Evolutionary conservation across 2,888 invertebrate genomes (phyloP).

Genomic region (Megastigmus dorsalis): DNA sequence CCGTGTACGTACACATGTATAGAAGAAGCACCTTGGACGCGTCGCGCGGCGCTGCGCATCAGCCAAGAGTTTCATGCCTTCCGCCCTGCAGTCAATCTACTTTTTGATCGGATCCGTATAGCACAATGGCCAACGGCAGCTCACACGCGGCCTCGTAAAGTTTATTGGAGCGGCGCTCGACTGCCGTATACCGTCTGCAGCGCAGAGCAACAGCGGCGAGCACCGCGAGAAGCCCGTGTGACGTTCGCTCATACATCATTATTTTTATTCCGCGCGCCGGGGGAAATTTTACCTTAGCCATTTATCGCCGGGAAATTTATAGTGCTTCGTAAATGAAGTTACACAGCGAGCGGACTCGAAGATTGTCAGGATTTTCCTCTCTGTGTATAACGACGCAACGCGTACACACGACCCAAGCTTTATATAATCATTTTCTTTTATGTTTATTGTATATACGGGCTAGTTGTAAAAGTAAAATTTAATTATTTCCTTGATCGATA

Average conservation of each 20-base stretch:
- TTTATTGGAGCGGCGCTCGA: constrained; percentile 24
- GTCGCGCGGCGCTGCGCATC: neutral
- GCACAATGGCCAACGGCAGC: too few relatives aligned
- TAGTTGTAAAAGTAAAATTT: constrained; percentile 39
- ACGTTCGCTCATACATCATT: too few relatives aligned
- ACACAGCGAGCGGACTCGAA: neutral
- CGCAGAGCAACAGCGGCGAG: too few relatives aligned
- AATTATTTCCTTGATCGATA: constrained; percentile 23
- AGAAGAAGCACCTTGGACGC: neutral
- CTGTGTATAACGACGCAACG: too few relatives aligned
- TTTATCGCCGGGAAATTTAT: constrained; percentile 49
- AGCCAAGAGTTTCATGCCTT: too few relatives aligned
- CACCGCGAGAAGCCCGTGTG: too few relatives aligned
- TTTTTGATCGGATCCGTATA: constrained; percentile 35
- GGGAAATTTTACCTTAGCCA: constrained; percentile 42
- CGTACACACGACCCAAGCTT: neutral
- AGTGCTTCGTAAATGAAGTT: constrained; percentile 35
- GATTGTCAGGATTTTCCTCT: constrained; percentile 28
- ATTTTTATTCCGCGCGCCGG: constrained; percentile 41
- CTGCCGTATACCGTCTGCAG: too few relatives aligned
- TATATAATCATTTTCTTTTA: constrained; percentile 41
- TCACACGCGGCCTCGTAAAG: constrained; percentile 42
- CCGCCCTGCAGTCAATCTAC: constrained; percentile 4
- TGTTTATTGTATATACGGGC: constrained; percentile 15
- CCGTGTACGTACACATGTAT: neutral